phyloP scores from a whole-genome alignment of 2,797 vertebrate species.

The Spea hammondii region DNA sequence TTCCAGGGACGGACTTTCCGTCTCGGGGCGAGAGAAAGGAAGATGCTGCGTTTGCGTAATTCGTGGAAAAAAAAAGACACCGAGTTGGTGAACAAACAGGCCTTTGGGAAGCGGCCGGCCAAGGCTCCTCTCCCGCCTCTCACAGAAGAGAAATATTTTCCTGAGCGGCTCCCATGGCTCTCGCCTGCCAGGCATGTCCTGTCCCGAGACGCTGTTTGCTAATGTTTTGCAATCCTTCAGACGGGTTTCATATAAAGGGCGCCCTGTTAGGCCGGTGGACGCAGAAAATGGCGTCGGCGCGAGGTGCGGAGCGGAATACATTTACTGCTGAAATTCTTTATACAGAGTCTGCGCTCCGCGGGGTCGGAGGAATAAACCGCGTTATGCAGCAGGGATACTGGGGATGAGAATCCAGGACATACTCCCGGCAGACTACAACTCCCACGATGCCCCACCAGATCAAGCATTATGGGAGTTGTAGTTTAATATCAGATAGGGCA shows the following conservation, averaged over 20 bases:
- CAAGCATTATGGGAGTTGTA: too few species aligned
- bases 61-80: conserved; percentile 39
- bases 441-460: too few species aligned
- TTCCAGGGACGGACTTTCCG: conserved; percentile 43
- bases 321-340: not conserved
- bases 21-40: conserved; percentile 41
- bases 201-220: conserved; percentile 1
- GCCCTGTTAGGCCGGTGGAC: conserved; percentile 15
- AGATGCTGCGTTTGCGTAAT: conserved; percentile 46
- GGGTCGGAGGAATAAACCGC: not conserved
- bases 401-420: not conserved
- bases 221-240: conserved; percentile 36
- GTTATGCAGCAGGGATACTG: not conserved
- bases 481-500: too few species aligned
- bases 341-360: not conserved
- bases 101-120: conserved; percentile 30
- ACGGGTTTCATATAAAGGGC: conserved; percentile 34
- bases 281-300: not conserved
- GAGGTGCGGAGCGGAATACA: not conserved
- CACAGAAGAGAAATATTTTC: conserved; percentile 23
- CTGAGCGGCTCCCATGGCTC: conserved; percentile 14
- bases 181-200: conserved; percentile 37
- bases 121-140: conserved; percentile 16
- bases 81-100: conserved; percentile 17
- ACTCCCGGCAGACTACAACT: too few species aligned